These are phyloP conservation scores for Liodrosophila aerea DNA, from an alignment of 2,888 invertebrate species.

Conservation along the genomic window DNA sequence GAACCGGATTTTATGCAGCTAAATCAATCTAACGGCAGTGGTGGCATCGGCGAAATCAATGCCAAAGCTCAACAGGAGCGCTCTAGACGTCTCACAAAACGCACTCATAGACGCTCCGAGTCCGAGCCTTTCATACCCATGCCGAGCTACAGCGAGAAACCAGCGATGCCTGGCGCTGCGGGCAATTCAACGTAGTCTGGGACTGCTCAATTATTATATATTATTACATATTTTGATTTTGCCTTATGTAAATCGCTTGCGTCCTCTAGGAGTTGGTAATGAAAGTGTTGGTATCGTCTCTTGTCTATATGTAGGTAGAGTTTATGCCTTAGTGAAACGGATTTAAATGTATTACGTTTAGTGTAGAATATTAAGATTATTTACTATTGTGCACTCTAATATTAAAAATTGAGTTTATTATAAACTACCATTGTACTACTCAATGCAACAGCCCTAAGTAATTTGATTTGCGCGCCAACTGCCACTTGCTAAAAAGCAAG, in stretches of 20 bases:
- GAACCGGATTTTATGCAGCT: slow-evolving; percentile 80
- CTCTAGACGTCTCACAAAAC: slow-evolving; percentile 56
- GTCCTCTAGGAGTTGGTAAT: slow-evolving; percentile 20
- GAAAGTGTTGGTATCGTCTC: neutral
- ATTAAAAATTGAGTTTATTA: neutral
- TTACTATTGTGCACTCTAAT: neutral
- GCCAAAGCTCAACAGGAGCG: slow-evolving; percentile 49
- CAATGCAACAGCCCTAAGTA: too few species aligned
- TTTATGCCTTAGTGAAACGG: slow-evolving; percentile 27
- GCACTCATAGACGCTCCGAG: slow-evolving; percentile 82
- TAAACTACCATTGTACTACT: too few species aligned
- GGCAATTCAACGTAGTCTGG: slow-evolving; percentile 52
- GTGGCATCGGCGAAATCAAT: slow-evolving; percentile 36
- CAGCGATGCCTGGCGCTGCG: slow-evolving; percentile 6
- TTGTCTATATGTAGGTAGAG: slow-evolving; percentile 11
- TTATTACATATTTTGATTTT: slow-evolving; percentile 14
- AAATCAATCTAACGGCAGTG: slow-evolving; percentile 10
- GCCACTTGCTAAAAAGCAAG: too few species aligned
- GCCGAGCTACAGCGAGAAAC: slow-evolving; percentile 58
- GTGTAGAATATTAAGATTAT: slow-evolving; percentile 5
- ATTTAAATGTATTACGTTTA: slow-evolving; percentile 27
- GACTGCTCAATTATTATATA: slow-evolving; percentile 3
- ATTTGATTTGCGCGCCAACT: too few species aligned
- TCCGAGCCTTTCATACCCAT: slow-evolving; percentile 80
- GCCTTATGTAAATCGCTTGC: slow-evolving; percentile 28